Evolutionary conservation across 2,113 vertebrate genomes (phyloP).

Genomic region (Tupaia tana): DNA sequence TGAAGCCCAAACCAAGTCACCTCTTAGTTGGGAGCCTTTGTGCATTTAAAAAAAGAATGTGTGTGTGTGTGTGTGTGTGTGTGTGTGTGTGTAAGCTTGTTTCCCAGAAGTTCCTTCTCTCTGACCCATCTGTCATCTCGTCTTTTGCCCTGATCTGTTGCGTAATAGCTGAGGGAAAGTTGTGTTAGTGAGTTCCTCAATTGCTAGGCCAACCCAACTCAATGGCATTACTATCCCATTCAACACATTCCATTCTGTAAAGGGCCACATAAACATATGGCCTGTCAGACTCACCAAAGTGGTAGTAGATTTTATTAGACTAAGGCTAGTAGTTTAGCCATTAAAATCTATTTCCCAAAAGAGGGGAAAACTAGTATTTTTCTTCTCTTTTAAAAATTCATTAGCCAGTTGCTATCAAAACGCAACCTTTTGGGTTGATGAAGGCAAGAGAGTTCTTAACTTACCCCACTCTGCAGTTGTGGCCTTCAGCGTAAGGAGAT

Average conservation of each 20-base stretch:
- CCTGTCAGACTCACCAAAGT: conserved; percentile 86
- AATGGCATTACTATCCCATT: conserved; percentile 80
- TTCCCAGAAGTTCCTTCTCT: conserved; percentile 67
- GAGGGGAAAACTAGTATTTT: conserved; percentile 86
- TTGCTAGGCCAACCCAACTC: conserved; percentile 76
- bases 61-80: not conserved
- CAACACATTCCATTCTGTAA: conserved; percentile 83
- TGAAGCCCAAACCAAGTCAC: conserved; percentile 34
- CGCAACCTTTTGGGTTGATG: conserved; percentile 88
- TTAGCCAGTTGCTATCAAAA: conserved; percentile 88
- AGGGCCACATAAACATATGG: conserved; percentile 86
- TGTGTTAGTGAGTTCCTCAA: conserved; percentile 51
- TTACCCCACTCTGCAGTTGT: conserved; percentile 86
- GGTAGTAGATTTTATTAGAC: conserved; percentile 88
- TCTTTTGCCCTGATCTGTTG: conserved; percentile 75
- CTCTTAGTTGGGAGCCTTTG: conserved; percentile 46
- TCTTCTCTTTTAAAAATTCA: conserved; percentile 88
- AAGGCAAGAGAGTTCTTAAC: conserved; percentile 89
- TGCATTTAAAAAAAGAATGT: conserved; percentile 41
- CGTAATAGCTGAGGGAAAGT: conserved; percentile 63
- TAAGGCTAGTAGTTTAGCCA: conserved; percentile 91
- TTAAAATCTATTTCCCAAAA: conserved; percentile 90
- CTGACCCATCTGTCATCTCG: conserved; percentile 48
- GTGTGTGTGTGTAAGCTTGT: conserved; percentile 46
- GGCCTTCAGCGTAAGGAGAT: conserved; percentile 89